These are phyloP conservation scores for Nymphicus hollandicus DNA, from an alignment of 2,113 vertebrate genomes.

Conservation along the genomic window DNA sequence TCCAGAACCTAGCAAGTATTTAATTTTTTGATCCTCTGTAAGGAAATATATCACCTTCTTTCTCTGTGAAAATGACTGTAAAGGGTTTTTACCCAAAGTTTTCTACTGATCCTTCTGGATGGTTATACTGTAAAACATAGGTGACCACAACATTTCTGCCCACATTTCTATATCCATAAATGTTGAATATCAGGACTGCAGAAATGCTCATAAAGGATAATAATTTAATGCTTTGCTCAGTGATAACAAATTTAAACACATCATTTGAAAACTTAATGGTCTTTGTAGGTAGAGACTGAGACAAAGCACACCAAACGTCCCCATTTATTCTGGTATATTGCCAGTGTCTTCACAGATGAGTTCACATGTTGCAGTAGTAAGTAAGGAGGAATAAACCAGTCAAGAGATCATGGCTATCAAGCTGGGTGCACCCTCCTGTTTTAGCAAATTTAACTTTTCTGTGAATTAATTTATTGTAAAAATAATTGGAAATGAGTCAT, in stretches of 20 bases:
- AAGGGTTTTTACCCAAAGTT: not conserved
- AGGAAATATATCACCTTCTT: not conserved
- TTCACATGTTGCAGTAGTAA: not conserved
- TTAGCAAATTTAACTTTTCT: not conserved
- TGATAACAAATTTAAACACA: constrained; percentile 27
- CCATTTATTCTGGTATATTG: not conserved
- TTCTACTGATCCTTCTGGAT: not conserved
- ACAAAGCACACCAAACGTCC: not conserved
- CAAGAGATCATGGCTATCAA: not conserved
- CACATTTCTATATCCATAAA: not conserved
- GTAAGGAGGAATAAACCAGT: not conserved
- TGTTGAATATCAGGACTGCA: not conserved
- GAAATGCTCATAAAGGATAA: constrained; percentile 28
- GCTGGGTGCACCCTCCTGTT: not conserved
- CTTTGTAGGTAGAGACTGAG: constrained; percentile 18
- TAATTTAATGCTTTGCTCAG: constrained; percentile 22
- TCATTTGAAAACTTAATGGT: constrained; percentile 46
- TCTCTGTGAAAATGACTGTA: constrained; percentile 5
- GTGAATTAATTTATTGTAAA: not conserved
- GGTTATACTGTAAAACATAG: not conserved
- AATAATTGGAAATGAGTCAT: not conserved
- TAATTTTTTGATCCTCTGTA: not conserved
- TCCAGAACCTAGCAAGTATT: not conserved
- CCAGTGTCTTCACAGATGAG: not conserved
- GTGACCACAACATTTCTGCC: not conserved